phyloP scores from a whole-genome alignment of 2,888 invertebrate species.

The Glyphotaelius pellucidus region DNA sequence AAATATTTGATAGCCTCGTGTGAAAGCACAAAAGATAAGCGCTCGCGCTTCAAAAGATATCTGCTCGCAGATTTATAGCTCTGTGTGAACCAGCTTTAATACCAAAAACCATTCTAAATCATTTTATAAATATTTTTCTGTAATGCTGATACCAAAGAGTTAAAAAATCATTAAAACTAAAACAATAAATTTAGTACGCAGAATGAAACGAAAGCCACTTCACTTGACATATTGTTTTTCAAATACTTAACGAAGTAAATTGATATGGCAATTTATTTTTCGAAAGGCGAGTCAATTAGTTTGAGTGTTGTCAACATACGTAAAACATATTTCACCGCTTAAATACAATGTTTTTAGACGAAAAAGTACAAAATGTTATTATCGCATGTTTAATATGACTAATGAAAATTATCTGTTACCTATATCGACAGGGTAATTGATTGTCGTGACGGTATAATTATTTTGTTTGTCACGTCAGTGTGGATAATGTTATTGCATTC shows the following conservation, averaged over 20 bases:
- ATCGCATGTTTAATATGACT: slow-evolving; percentile 37
- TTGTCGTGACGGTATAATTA: slow-evolving; percentile 13
- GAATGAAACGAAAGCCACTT: not conserved
- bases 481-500: slow-evolving; percentile 14
- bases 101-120: not conserved
- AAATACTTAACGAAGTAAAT: not conserved
- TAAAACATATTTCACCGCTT: slow-evolving; percentile 26
- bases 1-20: too few relatives aligned
- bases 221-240: not conserved
- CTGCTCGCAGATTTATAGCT: too few relatives aligned
- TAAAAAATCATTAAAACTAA: not conserved
- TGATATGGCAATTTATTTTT: not conserved
- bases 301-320: slow-evolving; percentile 14
- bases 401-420: slow-evolving; percentile 30
- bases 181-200: not conserved
- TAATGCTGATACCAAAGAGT: not conserved
- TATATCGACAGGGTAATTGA: slow-evolving; percentile 35
- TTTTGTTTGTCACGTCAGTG: not conserved
- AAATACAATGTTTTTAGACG: slow-evolving; percentile 39
- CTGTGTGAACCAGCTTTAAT: too few relatives aligned
- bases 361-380: not conserved
- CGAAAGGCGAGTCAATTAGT: not conserved
- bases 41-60: too few relatives aligned
- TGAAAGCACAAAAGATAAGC: too few relatives aligned
- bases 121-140: not conserved